A percentile compares a stretch with the other conserved stretches of the same genome.
phyloP scores from a whole-genome alignment of 30 jellyfish, hydroid and myxozoan species.

The Mastigias papua region DNA sequence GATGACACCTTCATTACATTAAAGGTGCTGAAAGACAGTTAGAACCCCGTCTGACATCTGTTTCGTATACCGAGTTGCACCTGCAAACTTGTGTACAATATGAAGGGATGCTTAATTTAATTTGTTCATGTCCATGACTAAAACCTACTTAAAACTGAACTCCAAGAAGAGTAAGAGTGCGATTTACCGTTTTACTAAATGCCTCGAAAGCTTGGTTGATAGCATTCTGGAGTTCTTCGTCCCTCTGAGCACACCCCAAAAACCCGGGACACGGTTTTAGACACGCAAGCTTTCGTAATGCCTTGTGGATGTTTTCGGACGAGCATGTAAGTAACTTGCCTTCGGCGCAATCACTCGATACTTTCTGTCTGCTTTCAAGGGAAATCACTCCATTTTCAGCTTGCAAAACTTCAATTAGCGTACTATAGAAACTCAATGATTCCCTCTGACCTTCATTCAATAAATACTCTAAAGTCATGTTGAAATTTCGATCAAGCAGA shows the following conservation, averaged over 20 bases:
- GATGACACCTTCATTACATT: too few species aligned
- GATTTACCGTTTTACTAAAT: background rate
- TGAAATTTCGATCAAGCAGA: constrained; percentile 31
- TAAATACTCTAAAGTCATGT: constrained; percentile 15
- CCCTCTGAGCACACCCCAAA: constrained; percentile 20
- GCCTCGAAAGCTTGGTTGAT: constrained; percentile 4
- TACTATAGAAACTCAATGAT: constrained; percentile 20
- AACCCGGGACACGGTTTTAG: constrained; percentile 38
- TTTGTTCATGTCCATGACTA: too few species aligned
- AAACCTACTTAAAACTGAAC: too few species aligned
- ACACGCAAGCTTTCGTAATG: constrained; percentile 10
- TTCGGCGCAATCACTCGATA: constrained; percentile 5
- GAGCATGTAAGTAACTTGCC: background rate
- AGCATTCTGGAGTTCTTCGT: background rate
- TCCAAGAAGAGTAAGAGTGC: too few species aligned
- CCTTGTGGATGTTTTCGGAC: background rate
- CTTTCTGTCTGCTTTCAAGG: background rate
- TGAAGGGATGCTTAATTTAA: too few species aligned
- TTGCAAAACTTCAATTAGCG: constrained; percentile 9
- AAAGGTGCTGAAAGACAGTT: too few species aligned
- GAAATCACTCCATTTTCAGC: background rate
- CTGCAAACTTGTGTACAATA: too few species aligned
- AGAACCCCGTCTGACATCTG: too few species aligned
- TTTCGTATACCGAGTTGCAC: too few species aligned
- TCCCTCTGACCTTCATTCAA: constrained; percentile 15